A percentile compares a stretch with the other conserved stretches of the same genome.
These are phyloP conservation scores for Falco novaeseelandiae DNA, from an alignment of 2,797 vertebrate genomes.

Conservation along the genomic window DNA sequence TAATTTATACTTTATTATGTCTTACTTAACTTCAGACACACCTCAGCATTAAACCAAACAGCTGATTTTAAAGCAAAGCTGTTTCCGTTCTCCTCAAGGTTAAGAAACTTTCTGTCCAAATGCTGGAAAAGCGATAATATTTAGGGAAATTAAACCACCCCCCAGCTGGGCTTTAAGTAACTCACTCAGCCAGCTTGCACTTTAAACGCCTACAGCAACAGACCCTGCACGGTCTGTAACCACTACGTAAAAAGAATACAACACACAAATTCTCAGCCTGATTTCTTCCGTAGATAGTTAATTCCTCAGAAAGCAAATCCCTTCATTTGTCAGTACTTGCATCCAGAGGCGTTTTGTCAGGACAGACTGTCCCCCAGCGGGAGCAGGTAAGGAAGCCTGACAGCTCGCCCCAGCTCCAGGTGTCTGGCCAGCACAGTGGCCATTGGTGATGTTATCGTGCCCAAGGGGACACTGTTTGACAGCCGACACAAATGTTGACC, in stretches of 20 bases:
- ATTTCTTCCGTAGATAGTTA: neutral
- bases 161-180: neutral
- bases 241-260: neutral
- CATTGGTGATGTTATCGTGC: fast-evolving
- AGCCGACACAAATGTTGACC: neutral
- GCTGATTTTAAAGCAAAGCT: neutral
- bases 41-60: neutral
- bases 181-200: neutral
- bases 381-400: neutral
- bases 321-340: neutral
- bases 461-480: neutral
- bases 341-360: neutral
- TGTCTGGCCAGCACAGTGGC: neutral
- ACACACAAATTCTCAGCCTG: neutral
- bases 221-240: neutral
- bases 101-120: neutral
- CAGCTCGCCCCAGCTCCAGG: neutral
- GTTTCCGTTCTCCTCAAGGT: neutral
- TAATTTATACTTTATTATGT: neutral
- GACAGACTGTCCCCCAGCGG: neutral
- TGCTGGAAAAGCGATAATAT: fast-evolving
- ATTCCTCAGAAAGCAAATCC: neutral
- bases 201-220: neutral
- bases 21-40: neutral
- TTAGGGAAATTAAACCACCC: neutral